Percentiles rank a stretch among this genome's conserved stretches.
Conservation (phyloP, 2,113 vertebrate genomes). For the Grantiella picta region DNA sequence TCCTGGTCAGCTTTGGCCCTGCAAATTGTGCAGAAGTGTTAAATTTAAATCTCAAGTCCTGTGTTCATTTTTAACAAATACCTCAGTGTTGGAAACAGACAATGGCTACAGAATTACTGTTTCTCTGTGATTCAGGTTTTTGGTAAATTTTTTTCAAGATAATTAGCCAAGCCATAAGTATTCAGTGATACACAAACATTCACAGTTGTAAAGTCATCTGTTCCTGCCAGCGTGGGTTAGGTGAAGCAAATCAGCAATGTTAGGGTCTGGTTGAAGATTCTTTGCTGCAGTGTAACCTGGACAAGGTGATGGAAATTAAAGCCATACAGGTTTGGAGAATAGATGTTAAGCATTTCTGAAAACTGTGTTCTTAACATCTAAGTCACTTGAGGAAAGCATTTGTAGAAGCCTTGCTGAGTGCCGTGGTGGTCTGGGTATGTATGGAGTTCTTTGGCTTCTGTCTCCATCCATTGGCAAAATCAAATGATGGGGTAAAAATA, state of each 20-base stretch:
- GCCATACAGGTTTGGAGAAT: not conserved
- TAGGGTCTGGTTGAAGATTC: not conserved
- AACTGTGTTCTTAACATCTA: not conserved
- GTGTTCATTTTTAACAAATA: not conserved
- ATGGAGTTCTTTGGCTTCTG: not conserved
- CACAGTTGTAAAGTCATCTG: not conserved
- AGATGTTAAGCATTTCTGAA: not conserved
- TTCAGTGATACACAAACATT: not conserved
- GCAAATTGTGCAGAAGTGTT: not conserved
- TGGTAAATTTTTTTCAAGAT: not conserved
- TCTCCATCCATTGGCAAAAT: not conserved
- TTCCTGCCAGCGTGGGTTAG: not conserved
- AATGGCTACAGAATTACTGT: not conserved
- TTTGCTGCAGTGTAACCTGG: not conserved
- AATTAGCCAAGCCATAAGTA: not conserved
- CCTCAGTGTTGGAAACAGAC: not conserved
- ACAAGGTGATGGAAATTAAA: not conserved
- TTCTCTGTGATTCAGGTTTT: not conserved
- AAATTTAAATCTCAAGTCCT: not conserved
- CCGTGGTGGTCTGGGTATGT: accelerated
- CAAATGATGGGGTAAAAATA: not conserved
- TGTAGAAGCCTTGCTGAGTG: not conserved
- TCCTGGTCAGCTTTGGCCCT: not conserved
- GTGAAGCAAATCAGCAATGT: not conserved
- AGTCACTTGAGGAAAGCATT: not conserved